Conservation (phyloP, 2,113 vertebrate genomes). For the Tachysurus vachellii region DNA sequence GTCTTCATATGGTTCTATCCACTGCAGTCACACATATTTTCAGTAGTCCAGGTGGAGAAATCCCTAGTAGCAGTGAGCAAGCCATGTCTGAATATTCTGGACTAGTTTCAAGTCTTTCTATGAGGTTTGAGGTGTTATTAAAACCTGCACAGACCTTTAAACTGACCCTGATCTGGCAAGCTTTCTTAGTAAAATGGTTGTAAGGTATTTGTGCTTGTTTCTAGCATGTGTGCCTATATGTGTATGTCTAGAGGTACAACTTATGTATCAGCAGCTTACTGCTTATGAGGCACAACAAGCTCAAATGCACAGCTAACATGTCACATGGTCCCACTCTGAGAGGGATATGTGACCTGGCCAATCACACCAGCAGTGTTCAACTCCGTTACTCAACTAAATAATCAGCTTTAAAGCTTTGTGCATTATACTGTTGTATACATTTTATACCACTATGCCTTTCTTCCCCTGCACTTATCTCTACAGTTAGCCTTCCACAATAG, state of each 20-base stretch:
- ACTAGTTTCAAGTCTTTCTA: not conserved
- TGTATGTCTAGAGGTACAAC: not conserved
- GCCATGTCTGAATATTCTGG: not conserved
- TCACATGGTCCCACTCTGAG: not conserved
- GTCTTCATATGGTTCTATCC: too few species aligned
- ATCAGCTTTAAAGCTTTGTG: not conserved
- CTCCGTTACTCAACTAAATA: not conserved
- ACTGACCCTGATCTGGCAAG: not conserved
- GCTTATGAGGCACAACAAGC: not conserved
- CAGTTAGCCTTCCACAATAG: not conserved
- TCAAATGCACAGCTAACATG: not conserved
- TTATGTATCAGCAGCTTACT: not conserved
- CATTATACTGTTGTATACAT: not conserved
- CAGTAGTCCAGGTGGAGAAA: too few species aligned
- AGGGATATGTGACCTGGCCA: not conserved
- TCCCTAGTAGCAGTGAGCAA: too few species aligned
- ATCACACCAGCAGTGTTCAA: not conserved
- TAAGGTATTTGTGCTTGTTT: not conserved
- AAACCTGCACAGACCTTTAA: not conserved
- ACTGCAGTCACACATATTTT: too few species aligned
- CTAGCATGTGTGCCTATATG: not conserved
- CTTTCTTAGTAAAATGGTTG: not conserved
- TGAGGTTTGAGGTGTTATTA: not conserved
- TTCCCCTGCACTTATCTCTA: not conserved
- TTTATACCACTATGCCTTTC: not conserved